A percentile compares a stretch with the other conserved stretches of the same genome.
phyloP scores from a whole-genome alignment of 2,888 invertebrate species.

The Athrips mouffetella region DNA sequence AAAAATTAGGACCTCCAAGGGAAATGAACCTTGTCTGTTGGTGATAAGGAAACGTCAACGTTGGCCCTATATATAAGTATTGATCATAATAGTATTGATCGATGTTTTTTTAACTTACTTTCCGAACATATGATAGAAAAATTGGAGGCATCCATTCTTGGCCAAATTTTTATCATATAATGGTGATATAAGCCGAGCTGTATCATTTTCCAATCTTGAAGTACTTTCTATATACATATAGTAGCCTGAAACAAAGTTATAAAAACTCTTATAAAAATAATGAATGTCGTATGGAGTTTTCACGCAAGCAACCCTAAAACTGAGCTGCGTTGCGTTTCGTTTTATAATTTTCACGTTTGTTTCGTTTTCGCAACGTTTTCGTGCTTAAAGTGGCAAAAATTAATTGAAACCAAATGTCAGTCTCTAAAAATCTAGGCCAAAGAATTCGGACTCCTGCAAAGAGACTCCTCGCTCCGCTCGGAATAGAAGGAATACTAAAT shows the following conservation, averaged over 20 bases:
- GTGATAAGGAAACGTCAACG: background rate
- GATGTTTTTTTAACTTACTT: conserved; percentile 36
- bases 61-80: background rate
- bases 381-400: no score
- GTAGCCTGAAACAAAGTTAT: conserved; percentile 75
- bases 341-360: no score
- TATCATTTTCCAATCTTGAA: conserved; percentile 78
- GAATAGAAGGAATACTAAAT: no score
- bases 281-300: no score
- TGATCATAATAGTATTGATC: background rate
- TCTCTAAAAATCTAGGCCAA: no score
- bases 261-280: conserved; percentile 6
- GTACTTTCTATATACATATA: conserved; percentile 92
- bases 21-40: background rate
- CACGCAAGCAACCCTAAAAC: no score
- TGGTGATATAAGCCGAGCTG: conserved; percentile 86
- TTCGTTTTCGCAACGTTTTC: no score
- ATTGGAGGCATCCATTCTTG: conserved; percentile 79
- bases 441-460: no score
- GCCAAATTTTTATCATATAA: conserved; percentile 73
- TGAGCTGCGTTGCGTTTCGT: no score
- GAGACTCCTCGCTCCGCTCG: no score
- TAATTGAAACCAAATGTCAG: no score
- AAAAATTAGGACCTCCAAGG: background rate
- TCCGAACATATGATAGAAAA: conserved; percentile 91